Percentiles rank a stretch among this genome's conserved stretches.
Evolutionary conservation across 1,140 invertebrate genomes (phyloP).

Genomic region (Ceratina calcarata): DNA sequence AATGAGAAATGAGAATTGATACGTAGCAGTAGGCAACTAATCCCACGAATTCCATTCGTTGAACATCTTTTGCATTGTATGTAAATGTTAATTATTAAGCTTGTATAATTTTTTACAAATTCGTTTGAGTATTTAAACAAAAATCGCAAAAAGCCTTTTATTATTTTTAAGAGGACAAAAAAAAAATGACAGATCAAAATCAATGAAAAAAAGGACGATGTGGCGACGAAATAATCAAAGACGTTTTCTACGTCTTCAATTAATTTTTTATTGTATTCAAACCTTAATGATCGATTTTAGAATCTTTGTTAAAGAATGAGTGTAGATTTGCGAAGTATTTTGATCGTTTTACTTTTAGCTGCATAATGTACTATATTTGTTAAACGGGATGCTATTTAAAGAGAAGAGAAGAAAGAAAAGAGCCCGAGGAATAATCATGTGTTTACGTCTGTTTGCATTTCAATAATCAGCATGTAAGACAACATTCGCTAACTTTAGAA

Average conservation of each 20-base stretch:
- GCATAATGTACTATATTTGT: constrained; percentile 51
- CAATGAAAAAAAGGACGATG: not conserved
- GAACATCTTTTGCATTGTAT: constrained; percentile 36
- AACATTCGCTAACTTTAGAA: constrained; percentile 23
- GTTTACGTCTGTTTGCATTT: constrained; percentile 33
- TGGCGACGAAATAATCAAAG: not conserved
- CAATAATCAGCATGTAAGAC: constrained; percentile 18
- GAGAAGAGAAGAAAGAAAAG: constrained; percentile 8
- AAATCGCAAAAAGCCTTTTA: constrained; percentile 8
- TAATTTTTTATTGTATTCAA: constrained; percentile 14
- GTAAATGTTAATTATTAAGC: constrained; percentile 47
- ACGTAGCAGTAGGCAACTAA: constrained; percentile 24
- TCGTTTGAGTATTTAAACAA: not conserved
- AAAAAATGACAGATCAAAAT: constrained; percentile 21
- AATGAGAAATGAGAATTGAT: constrained; percentile 37
- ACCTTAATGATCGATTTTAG: constrained; percentile 34
- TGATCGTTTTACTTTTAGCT: constrained; percentile 53
- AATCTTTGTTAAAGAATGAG: constrained; percentile 31
- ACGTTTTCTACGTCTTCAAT: constrained; percentile 10
- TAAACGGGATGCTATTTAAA: constrained; percentile 23
- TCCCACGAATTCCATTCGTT: constrained; percentile 19
- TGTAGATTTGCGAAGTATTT: constrained; percentile 54
- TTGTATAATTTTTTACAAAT: constrained; percentile 35
- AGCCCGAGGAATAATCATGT: too few species aligned
- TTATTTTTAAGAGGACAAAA: constrained; percentile 22